Percentiles rank a stretch among this genome's conserved stretches.
Conservation (phyloP, 2,888 invertebrate species). For the Ormyrus thymus region DNA sequence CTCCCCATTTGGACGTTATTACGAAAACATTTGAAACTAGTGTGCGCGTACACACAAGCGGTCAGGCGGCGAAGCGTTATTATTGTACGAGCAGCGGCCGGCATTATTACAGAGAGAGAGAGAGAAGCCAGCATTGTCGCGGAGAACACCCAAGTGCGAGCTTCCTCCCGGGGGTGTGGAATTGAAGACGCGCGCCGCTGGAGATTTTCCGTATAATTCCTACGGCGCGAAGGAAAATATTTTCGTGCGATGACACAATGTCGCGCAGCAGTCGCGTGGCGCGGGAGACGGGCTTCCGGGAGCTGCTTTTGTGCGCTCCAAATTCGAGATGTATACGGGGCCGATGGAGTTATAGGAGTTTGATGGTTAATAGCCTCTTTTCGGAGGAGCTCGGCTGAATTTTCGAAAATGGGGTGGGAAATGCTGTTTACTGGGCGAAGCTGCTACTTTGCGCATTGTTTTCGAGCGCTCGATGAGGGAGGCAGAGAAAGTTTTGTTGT, state of each 20-base stretch:
- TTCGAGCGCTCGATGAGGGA: background rate
- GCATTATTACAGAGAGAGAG: constrained; percentile 44
- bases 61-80: constrained; percentile 43
- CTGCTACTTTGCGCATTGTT: background rate
- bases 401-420: constrained; percentile 11
- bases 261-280: constrained; percentile 4
- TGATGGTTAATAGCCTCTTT: constrained; percentile 19
- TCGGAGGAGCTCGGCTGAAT: background rate
- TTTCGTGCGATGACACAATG: constrained; percentile 51
- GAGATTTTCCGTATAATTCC: constrained; percentile 60
- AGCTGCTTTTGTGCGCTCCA: too few species aligned
- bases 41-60: constrained; percentile 43
- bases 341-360: constrained; percentile 9
- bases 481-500: background rate
- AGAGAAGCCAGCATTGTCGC: background rate
- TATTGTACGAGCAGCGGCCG: constrained; percentile 22
- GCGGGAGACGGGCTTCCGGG: background rate
- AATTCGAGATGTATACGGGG: too few species aligned
- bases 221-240: constrained; percentile 59
- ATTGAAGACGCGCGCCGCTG: constrained; percentile 46
- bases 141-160: constrained; percentile 44
- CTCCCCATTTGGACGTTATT: constrained; percentile 68
- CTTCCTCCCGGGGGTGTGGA: constrained; percentile 7
- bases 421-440: background rate
- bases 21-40: constrained; percentile 71